Evolutionary conservation across 1,140 invertebrate species (phyloP).

Genomic region (Pseudomyrmex concolor): DNA sequence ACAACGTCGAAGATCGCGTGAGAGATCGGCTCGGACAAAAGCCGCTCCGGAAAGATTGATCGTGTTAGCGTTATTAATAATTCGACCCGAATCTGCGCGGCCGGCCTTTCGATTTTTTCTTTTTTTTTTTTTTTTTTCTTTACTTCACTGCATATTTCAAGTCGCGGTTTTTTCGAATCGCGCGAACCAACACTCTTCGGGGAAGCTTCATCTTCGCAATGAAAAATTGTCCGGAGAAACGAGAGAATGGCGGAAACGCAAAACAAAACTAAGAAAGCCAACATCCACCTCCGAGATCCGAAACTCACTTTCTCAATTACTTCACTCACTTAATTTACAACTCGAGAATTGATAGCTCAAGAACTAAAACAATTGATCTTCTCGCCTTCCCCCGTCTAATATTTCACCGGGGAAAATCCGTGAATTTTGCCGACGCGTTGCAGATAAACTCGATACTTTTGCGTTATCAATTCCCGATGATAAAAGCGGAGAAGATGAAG

Average conservation of each 20-base stretch:
- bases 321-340: neutral
- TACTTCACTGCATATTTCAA: slow-evolving; percentile 51
- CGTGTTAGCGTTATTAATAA: slow-evolving; percentile 69
- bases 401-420: neutral
- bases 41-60: slow-evolving; percentile 51
- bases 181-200: slow-evolving; percentile 5
- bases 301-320: no score
- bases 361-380: neutral
- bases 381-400: neutral
- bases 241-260: no score
- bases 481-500: neutral
- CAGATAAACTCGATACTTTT: slow-evolving; percentile 13
- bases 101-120: slow-evolving; percentile 39
- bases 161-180: neutral
- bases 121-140: no score
- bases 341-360: neutral
- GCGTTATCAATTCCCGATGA: neutral
- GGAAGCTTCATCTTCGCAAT: neutral
- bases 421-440: neutral
- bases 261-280: no score
- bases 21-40: slow-evolving; percentile 31
- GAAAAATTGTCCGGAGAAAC: neutral
- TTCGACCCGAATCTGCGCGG: slow-evolving; percentile 57
- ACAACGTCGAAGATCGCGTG: slow-evolving; percentile 34
- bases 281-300: no score